Evolutionary conservation across 92 coral and sea anemone species (phyloP), one percentile per base, ranked within the genome.

Genomic region (Palythoa caribaeorum): DNA sequence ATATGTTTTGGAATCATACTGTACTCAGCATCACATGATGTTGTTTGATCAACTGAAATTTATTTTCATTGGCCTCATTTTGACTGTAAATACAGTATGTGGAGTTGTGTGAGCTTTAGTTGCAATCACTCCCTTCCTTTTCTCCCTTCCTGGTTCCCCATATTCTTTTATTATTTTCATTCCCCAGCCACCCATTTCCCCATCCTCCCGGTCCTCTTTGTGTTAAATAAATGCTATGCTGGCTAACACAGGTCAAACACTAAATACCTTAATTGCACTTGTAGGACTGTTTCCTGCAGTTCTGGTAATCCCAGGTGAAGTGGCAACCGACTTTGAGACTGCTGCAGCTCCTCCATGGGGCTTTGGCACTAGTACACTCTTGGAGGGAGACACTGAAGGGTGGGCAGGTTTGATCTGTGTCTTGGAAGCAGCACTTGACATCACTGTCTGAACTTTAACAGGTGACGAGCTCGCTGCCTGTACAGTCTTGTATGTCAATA

Each of bases 401-500:
- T 73, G 69, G 3, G 93, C 80, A 38, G 91, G 90, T 77, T 95
- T 95, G 13, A 91, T 90, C 87, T 93, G 98, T 11, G 90, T 35
- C 88, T 93, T 95, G 20, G 96, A 94, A 12, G 91, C 68, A 0
- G 93, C 85, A 71, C 94, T 91, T n/a, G 96, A 93, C 90, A 78
- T 80, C 20, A 90, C 96, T 37, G 98, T 90, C 83, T 95, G 98
- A 19, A 89, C 96, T 72, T 93, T 95, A 55, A 92, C 88, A 9
- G 94, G 90, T 28, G 96, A 90, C 1, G 98, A 92, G 71, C 80
- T 84, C n/a, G 88, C 88, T 0, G 98, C 69, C 52, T 88, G 87
- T 77, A 95, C 87, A 12, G 98, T 92, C 88, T 95, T 95, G 84
- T 95, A 95, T 76, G 92, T 95, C 1, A 95, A 90, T 80, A 93